Evolutionary conservation across 2,888 invertebrate species (phyloP), one percentile per base, ranked within the genome.

Genomic region (Alloplasta piceator): DNA sequence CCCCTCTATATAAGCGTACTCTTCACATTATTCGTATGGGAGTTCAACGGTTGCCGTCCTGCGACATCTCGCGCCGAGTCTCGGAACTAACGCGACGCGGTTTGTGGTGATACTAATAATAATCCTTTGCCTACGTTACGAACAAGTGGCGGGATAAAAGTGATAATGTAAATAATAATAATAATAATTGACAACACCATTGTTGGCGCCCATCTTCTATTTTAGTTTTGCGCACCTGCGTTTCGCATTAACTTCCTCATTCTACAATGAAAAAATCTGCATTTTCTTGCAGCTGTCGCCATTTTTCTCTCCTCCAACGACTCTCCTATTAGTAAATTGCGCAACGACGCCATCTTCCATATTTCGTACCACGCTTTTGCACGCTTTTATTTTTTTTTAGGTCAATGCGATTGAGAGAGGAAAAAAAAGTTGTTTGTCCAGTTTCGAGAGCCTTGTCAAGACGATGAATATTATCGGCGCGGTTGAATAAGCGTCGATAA

Each of bases 371-470:
- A 48, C 58, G 14, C 56, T 56, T 36, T 71, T 58, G 50, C 61
- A 26, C 64, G 48, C 48, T 16, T 60, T 64, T 64, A 56, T 41
- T 16, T 26, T 68, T 68, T 68, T 71, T 66, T 36, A 66, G 56
- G 75, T 66, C 60, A 71, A 41, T 10, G 61, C 68, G 64, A 71
- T 58, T 43, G n/a, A 55, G 14, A 73, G 56, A 26, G 58, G 64
- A 36, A 55, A 70, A 70, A 79, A 80, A 80, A 76, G 71, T 56
- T 50, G 76, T 71, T 67, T 56, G 79, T 64, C 70, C 52, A 71
- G 70, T 71, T 1, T 52, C 56, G 55, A 56, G 26, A 61, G 56
- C 36, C 38, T 67, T 41, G 43, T 16, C 4, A 43, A 41, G 38
- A 48, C 63, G 74, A 74, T 48, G 55, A 68, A 74, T 74, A 66